A percentile compares a stretch with the other conserved stretches of the same genome.
Evolutionary conservation across 2,113 vertebrate species (phyloP).

Genomic region (Sorex fumeus): DNA sequence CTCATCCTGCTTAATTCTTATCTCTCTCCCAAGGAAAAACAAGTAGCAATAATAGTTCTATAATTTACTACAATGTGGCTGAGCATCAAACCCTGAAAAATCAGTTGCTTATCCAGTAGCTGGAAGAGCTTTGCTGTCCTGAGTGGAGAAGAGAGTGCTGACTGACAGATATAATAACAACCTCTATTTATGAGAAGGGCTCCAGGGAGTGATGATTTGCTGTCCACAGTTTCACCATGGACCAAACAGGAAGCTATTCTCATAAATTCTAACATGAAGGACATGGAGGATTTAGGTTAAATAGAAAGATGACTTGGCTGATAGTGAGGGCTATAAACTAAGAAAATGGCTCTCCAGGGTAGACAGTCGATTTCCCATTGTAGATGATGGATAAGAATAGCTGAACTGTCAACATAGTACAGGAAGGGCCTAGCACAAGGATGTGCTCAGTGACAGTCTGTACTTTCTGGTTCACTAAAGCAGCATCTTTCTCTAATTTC

Average conservation of each 20-base stretch:
- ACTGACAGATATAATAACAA: background rate
- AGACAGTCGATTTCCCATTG: conserved; percentile 44
- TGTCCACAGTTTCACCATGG: background rate
- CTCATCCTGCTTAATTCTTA: background rate
- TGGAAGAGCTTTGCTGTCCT: background rate
- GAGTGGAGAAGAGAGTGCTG: background rate
- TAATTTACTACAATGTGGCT: background rate
- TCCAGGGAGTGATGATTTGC: conserved; percentile 12
- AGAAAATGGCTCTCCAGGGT: conserved; percentile 56
- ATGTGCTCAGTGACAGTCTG: background rate
- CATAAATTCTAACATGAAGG: conserved; percentile 71
- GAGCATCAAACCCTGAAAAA: background rate
- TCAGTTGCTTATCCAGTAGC: background rate
- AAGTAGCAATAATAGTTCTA: background rate
- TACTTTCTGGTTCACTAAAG: conserved; percentile 12
- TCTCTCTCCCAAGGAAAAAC: background rate
- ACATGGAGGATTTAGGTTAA: conserved; percentile 70
- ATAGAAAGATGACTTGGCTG: conserved; percentile 73
- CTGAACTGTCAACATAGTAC: background rate
- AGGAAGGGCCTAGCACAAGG: background rate
- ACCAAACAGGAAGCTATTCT: background rate
- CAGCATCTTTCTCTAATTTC: conserved; percentile 9
- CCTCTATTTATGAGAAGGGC: conserved; percentile 13
- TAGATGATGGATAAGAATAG: conserved; percentile 15
- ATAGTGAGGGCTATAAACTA: conserved; percentile 61